Evolutionary conservation across 2,113 vertebrate genomes (phyloP).

Genomic region (Apteryx owenii): DNA sequence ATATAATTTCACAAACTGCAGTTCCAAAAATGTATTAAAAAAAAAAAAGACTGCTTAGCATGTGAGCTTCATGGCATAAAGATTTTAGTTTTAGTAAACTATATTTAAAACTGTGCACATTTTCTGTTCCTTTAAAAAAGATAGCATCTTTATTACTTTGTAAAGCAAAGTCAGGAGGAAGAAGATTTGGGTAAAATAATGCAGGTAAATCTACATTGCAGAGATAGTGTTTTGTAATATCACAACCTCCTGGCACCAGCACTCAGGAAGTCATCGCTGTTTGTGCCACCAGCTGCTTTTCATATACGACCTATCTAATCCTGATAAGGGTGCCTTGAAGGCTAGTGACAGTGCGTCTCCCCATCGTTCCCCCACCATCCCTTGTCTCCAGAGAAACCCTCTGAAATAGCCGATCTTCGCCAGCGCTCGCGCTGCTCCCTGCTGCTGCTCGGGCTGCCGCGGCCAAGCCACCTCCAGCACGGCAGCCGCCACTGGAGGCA

Average conservation of each 20-base stretch:
- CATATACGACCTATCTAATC: neutral
- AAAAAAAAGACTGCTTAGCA: neutral
- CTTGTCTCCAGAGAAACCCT: neutral
- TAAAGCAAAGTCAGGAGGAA: neutral
- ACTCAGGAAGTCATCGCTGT: constrained; percentile 10
- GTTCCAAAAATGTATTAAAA: neutral
- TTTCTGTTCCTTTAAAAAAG: neutral
- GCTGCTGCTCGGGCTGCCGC: neutral
- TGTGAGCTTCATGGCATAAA: neutral
- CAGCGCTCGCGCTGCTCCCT: constrained; percentile 14
- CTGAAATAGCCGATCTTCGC: neutral
- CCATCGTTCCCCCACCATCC: neutral
- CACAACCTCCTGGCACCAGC: neutral
- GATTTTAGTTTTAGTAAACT: neutral
- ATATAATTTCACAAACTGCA: neutral
- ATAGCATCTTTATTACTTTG: neutral
- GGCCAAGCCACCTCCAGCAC: neutral
- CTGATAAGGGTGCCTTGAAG: neutral
- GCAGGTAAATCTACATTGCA: neutral
- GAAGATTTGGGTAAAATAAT: neutral
- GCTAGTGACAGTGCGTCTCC: neutral
- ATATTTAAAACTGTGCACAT: neutral
- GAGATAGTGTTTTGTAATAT: neutral
- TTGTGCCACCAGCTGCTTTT: neutral
- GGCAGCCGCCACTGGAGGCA: neutral